Percentiles rank a stretch among this genome's conserved stretches.
Conservation (phyloP, 2,797 vertebrate genomes). For the Malacoctenus gilli region DNA sequence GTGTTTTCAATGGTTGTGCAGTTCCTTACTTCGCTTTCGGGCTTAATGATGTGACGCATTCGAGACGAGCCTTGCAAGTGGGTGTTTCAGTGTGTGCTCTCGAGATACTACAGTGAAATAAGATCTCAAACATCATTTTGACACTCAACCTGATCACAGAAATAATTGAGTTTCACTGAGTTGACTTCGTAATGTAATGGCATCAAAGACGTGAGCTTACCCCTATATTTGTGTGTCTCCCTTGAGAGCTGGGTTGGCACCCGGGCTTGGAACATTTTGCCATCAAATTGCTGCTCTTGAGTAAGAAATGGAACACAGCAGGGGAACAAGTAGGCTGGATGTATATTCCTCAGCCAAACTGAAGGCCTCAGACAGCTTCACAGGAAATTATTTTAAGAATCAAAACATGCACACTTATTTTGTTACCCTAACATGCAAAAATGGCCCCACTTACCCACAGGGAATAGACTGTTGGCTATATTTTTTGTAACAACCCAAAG, state of each 20-base stretch:
- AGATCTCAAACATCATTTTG: constrained; percentile 46
- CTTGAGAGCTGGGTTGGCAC: constrained; percentile 39
- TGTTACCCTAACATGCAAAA: constrained; percentile 28
- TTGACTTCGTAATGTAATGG: constrained; percentile 58
- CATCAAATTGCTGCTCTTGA: constrained; percentile 52
- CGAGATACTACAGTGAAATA: constrained; percentile 54
- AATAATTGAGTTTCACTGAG: constrained; percentile 69
- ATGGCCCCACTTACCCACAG: too few relatives aligned
- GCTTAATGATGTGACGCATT: constrained; percentile 34
- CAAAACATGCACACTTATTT: constrained; percentile 23
- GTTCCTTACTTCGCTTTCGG: constrained; percentile 31
- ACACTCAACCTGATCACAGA: constrained; percentile 56
- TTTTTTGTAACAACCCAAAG: constrained; percentile 5
- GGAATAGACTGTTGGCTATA: constrained; percentile 3
- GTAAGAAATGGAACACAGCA: constrained; percentile 48
- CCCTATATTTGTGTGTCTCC: constrained; percentile 39
- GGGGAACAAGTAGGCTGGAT: constrained; percentile 50
- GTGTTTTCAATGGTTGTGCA: constrained; percentile 40
- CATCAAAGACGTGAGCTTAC: constrained; percentile 54
- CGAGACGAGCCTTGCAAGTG: constrained; percentile 29
- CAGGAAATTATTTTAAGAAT: constrained; percentile 40
- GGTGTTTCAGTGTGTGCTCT: constrained; percentile 39
- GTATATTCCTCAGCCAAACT: constrained; percentile 42
- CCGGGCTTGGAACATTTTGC: constrained; percentile 52
- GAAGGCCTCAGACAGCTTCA: constrained; percentile 36